Percentiles rank a stretch among this genome's conserved stretches.
phyloP scores from a whole-genome alignment of 2,113 vertebrate genomes.

The Rhinoderma darwinii region DNA sequence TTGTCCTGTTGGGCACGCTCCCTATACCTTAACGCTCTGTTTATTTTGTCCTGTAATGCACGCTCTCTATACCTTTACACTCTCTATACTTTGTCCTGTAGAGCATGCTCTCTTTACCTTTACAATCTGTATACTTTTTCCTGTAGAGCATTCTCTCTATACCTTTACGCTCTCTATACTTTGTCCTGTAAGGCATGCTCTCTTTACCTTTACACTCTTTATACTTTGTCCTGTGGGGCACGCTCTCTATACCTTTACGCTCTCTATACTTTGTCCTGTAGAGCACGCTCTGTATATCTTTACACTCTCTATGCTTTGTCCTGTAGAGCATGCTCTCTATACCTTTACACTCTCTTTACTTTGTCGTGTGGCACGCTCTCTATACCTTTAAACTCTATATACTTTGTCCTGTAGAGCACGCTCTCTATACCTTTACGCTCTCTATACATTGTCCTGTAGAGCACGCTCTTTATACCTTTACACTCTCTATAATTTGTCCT shows the following conservation, averaged over 20 bases:
- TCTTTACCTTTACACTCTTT: too few species aligned
- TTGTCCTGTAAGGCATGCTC: too few species aligned
- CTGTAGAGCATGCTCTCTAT: not conserved
- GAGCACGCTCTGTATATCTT: not conserved
- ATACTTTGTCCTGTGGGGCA: too few species aligned
- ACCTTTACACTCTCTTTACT: not conserved
- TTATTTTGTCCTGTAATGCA: too few species aligned
- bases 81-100: not conserved
- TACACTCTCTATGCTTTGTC: not conserved
- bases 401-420: too few species aligned
- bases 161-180: not conserved
- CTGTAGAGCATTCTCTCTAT: not conserved
- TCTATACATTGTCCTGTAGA: not conserved
- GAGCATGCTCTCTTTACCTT: not conserved
- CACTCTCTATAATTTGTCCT: not conserved
- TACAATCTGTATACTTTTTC: not conserved
- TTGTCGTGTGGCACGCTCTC: not conserved
- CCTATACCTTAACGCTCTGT: too few species aligned
- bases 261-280: not conserved
- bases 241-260: too few species aligned
- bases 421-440: not conserved
- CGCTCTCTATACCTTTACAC: too few species aligned
- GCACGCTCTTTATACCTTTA: not conserved
- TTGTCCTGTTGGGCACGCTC: too few species aligned
- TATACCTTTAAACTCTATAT: not conserved